phyloP scores from a whole-genome alignment of 2,888 invertebrate genomes.

The Xestia c-nigrum region DNA sequence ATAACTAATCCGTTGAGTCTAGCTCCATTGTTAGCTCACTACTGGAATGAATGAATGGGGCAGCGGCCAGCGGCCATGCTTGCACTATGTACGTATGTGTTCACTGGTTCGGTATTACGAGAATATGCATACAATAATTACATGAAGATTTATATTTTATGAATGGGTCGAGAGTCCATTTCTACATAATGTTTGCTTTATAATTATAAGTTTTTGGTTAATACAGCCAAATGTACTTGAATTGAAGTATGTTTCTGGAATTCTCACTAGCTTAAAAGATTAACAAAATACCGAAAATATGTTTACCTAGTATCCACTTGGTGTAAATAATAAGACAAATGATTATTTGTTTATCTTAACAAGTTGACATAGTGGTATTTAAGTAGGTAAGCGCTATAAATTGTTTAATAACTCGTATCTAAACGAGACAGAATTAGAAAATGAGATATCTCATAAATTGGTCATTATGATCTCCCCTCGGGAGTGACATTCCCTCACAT shows the following conservation, averaged over 20 bases:
- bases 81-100: background rate
- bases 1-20: slow-evolving; percentile 61
- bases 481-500: slow-evolving; percentile 19
- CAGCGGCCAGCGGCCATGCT: background rate
- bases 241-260: background rate
- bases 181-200: background rate
- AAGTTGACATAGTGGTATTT: slow-evolving; percentile 33
- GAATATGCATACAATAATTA: background rate
- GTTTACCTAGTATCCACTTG: background rate
- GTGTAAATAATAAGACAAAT: slow-evolving; percentile 11
- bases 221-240: background rate
- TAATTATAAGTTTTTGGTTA: background rate
- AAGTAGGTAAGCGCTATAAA: slow-evolving; percentile 41
- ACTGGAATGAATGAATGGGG: slow-evolving; percentile 47
- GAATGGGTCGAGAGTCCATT: background rate
- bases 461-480: slow-evolving; percentile 43
- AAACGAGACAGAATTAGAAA: slow-evolving; percentile 55
- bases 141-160: background rate
- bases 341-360: slow-evolving; percentile 42
- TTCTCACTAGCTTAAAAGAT: background rate
- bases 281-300: background rate
- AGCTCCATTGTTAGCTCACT: slow-evolving; percentile 52
- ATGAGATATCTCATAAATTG: slow-evolving; percentile 55
- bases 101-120: slow-evolving; percentile 23
- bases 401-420: slow-evolving; percentile 42